A percentile compares a stretch with the other conserved stretches of the same genome.
Evolutionary conservation across 92 coral and sea anemone species (phyloP).

Genomic region (Epizoanthus illoricatus): DNA sequence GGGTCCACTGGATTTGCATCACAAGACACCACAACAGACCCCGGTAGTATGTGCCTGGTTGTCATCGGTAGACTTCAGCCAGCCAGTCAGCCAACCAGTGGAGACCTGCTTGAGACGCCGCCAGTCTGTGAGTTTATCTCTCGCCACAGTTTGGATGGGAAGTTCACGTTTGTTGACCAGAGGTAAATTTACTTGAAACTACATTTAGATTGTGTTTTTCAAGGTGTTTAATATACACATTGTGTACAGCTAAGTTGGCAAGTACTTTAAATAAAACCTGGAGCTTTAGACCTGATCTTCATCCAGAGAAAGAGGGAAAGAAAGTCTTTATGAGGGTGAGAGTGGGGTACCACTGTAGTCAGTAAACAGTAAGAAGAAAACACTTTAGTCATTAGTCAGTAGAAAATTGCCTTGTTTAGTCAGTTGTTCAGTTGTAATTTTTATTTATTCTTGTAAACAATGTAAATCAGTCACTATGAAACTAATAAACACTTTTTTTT

Average conservation of each 20-base stretch:
- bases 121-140: conserved; percentile 92
- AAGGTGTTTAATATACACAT: neutral
- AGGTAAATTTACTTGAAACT: conserved; percentile 55
- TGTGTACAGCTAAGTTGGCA: too few species aligned
- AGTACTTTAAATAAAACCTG: too few species aligned
- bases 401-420: too few species aligned
- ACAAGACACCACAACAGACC: conserved; percentile 45
- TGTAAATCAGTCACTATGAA: too few species aligned
- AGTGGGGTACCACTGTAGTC: too few species aligned
- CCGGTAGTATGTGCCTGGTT: conserved; percentile 68
- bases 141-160: conserved; percentile 94
- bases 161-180: conserved; percentile 95
- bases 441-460: too few species aligned
- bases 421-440: too few species aligned
- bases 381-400: too few species aligned
- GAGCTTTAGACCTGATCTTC: neutral
- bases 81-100: conserved; percentile 83
- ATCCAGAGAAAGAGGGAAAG: too few species aligned
- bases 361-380: too few species aligned
- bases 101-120: conserved; percentile 71
- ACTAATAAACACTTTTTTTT: too few species aligned
- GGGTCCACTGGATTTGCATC: conserved; percentile 44
- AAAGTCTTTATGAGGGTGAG: neutral
- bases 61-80: conserved; percentile 96
- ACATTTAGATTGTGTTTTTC: conserved; percentile 7